Percentiles rank a stretch among this genome's conserved stretches.
Evolutionary conservation across 2,113 vertebrate genomes (phyloP).

Genomic region (Progne subis): DNA sequence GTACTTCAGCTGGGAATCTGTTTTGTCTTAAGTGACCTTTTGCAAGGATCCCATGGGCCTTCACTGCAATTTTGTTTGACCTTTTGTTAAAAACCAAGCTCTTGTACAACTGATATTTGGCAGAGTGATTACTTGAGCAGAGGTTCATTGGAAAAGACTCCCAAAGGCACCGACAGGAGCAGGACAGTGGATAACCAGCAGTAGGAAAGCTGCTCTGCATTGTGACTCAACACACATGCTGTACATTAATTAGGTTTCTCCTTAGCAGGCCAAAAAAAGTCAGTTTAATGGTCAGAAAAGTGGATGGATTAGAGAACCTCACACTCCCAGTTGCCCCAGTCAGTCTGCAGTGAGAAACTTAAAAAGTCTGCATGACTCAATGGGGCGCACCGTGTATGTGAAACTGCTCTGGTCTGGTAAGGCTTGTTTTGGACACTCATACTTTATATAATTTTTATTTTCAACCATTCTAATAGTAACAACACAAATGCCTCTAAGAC

Average conservation of each 20-base stretch:
- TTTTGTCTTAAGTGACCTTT: slow-evolving; percentile 55
- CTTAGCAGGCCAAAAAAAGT: neutral
- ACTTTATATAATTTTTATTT: neutral
- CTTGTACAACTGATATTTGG: slow-evolving; percentile 47
- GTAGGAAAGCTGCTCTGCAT: neutral
- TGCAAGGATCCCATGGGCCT: slow-evolving; percentile 5
- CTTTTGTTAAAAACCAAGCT: slow-evolving; percentile 52
- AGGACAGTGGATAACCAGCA: neutral
- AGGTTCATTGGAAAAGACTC: slow-evolving; percentile 4
- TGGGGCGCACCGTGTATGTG: accelerated
- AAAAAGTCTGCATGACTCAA: accelerated
- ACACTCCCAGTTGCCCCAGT: neutral
- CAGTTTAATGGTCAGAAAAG: neutral
- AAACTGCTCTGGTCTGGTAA: neutral
- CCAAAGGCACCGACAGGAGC: neutral
- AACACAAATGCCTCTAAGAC: neutral
- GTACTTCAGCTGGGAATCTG: slow-evolving; percentile 11
- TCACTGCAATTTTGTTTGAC: slow-evolving; percentile 55
- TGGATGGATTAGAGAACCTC: neutral
- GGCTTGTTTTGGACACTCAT: neutral
- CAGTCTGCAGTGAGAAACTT: neutral
- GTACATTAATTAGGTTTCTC: neutral
- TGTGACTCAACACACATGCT: neutral
- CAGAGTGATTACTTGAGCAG: slow-evolving; percentile 20
- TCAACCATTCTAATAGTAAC: neutral